phyloP scores from a whole-genome alignment of 2,888 invertebrate species.

The Lydus trimaculatus region DNA sequence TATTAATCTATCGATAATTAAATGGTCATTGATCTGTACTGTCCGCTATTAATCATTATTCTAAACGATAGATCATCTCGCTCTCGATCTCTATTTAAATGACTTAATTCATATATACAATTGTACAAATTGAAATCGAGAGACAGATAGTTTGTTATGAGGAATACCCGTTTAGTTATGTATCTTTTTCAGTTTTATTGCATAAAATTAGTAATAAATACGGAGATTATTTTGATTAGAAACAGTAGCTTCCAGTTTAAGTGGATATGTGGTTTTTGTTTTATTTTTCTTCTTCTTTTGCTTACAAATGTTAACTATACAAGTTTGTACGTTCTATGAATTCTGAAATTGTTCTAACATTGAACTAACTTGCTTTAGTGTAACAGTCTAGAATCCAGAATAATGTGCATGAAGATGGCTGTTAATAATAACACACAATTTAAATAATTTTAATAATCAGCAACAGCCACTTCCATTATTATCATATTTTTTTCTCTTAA shows the following conservation, averaged over 20 bases:
- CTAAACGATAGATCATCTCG: too few species aligned
- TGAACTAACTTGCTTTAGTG: constrained; percentile 37
- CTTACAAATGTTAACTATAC: constrained; percentile 25
- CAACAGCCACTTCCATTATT: neutral
- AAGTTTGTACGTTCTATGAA: constrained; percentile 37
- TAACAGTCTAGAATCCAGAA: constrained; percentile 35
- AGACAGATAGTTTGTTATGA: too few species aligned
- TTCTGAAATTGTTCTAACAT: constrained; percentile 37
- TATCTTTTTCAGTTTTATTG: neutral
- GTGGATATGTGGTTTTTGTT: constrained; percentile 3
- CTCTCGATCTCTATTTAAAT: too few species aligned
- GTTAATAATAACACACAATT: constrained; percentile 11
- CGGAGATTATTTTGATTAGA: neutral
- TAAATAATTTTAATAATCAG: neutral
- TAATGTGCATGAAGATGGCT: constrained; percentile 27
- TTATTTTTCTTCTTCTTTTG: constrained; percentile 16
- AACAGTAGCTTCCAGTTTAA: neutral
- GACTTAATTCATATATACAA: too few species aligned
- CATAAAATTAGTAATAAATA: neutral
- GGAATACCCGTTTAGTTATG: neutral
- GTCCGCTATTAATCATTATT: too few species aligned
- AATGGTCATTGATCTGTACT: too few species aligned
- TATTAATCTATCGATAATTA: too few species aligned
- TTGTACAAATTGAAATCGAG: too few species aligned
- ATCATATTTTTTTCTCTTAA: too few species aligned